phyloP scores from a whole-genome alignment of 2,888 invertebrate species.

The Calephelis perditalis region DNA sequence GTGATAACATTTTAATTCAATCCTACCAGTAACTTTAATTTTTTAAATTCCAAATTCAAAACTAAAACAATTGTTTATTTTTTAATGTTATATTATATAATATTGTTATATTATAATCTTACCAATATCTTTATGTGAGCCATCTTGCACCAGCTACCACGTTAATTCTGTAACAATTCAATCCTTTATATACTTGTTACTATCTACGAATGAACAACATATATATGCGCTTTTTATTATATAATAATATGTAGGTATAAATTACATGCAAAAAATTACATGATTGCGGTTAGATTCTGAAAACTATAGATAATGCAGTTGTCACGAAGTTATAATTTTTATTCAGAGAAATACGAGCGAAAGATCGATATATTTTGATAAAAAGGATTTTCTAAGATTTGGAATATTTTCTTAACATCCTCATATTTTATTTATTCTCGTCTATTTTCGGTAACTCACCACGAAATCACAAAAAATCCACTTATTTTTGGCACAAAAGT shows the following conservation, averaged over 20 bases:
- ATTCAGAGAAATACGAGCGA: too few species aligned
- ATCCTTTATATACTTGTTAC: constrained; percentile 3
- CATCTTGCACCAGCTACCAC: constrained; percentile 15
- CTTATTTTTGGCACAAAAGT: constrained; percentile 21
- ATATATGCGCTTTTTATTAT: too few species aligned
- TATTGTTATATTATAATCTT: neutral
- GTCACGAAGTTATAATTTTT: neutral
- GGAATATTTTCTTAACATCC: neutral
- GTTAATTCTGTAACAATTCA: constrained; percentile 14
- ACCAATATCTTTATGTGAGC: constrained; percentile 15
- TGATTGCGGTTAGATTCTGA: neutral
- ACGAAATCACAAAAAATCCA: constrained; percentile 20
- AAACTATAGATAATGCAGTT: neutral
- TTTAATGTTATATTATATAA: too few species aligned
- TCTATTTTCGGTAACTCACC: constrained; percentile 19
- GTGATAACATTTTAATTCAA: too few species aligned
- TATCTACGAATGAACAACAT: too few species aligned
- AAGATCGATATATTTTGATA: too few species aligned
- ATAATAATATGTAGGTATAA: neutral
- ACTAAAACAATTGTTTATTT: too few species aligned
- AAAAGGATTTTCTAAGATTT: too few species aligned
- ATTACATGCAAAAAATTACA: neutral
- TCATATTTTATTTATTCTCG: constrained; percentile 7
- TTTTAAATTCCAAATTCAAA: too few species aligned
- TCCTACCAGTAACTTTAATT: too few species aligned